These are phyloP conservation scores for Sylvicola cinctus DNA, from an alignment of 2,888 invertebrate species.

Conservation along the genomic window DNA sequence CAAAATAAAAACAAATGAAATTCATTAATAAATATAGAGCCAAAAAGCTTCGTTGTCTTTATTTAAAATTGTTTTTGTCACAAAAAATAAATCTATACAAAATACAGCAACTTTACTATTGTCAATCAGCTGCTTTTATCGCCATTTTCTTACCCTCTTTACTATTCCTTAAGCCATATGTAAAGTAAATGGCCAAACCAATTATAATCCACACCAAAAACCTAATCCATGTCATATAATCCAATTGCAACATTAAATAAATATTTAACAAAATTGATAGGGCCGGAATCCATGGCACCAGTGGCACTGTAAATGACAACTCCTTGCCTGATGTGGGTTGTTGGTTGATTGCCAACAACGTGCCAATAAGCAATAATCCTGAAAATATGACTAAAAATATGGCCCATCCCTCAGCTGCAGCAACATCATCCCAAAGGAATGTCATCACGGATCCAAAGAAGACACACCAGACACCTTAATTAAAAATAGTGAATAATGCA, in stretches of 20 bases:
- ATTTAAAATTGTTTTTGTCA: no score
- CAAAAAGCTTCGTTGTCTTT: no score
- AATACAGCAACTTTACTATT: no score
- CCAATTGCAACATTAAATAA: constrained; percentile 48
- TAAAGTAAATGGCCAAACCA: constrained; percentile 30
- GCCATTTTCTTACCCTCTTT: constrained; percentile 28
- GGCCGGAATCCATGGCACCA: constrained; percentile 63
- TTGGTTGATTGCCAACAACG: constrained; percentile 31
- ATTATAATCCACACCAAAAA: constrained; percentile 60
- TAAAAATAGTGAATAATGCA: not conserved
- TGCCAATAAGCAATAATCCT: constrained; percentile 16
- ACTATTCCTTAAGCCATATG: constrained; percentile 14
- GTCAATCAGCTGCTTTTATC: no score
- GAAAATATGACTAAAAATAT: constrained; percentile 11
- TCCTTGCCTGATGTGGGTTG: constrained; percentile 41
- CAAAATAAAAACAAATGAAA: no score
- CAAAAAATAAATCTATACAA: no score
- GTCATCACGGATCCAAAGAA: constrained; percentile 15
- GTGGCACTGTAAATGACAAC: constrained; percentile 50
- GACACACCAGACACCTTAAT: constrained; percentile 14
- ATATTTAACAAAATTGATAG: constrained; percentile 65
- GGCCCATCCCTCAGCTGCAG: constrained; percentile 9
- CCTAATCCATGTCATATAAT: constrained; percentile 60
- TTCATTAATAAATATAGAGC: no score
- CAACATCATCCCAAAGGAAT: constrained; percentile 14